These are phyloP conservation scores for Temnothorax unifasciatus DNA, from an alignment of 2,888 invertebrate genomes.

Conservation along the genomic window DNA sequence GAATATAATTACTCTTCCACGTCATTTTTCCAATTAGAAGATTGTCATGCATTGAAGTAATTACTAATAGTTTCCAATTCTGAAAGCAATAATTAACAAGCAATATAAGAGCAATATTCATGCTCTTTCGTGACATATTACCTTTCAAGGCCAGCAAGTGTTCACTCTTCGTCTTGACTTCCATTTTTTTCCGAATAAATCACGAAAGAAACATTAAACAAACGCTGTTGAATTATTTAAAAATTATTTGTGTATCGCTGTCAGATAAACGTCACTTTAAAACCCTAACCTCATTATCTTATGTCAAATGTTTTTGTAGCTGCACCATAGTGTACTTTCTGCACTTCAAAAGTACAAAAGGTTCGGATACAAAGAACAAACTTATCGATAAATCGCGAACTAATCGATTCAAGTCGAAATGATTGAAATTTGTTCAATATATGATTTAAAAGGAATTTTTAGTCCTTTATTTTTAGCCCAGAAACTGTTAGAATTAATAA, in stretches of 20 bases:
- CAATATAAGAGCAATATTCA: background rate
- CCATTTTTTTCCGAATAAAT: conserved; percentile 85
- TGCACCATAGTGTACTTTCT: background rate
- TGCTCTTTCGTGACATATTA: conserved; percentile 63
- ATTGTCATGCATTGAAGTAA: background rate
- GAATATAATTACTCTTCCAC: conserved; percentile 7
- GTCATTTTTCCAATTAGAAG: background rate
- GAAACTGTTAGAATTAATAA: background rate
- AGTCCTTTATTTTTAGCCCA: background rate
- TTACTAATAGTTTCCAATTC: background rate
- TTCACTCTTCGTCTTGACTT: conserved; percentile 88
- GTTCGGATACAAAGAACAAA: background rate
- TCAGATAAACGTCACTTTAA: background rate
- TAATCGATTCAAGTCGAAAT: background rate
- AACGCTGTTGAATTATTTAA: conserved; percentile 1
- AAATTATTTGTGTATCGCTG: background rate
- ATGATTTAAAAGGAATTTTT: background rate
- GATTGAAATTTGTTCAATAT: background rate
- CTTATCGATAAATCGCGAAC: background rate
- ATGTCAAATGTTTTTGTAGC: background rate
- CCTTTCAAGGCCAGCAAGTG: conserved; percentile 89
- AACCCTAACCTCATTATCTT: conserved; percentile 9
- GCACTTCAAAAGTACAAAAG: no score
- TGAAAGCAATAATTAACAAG: background rate
- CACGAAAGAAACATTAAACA: background rate